Base-by-base conservation (phyloP, 1,140 invertebrate species). In the Drosophila auraria region DNA sequence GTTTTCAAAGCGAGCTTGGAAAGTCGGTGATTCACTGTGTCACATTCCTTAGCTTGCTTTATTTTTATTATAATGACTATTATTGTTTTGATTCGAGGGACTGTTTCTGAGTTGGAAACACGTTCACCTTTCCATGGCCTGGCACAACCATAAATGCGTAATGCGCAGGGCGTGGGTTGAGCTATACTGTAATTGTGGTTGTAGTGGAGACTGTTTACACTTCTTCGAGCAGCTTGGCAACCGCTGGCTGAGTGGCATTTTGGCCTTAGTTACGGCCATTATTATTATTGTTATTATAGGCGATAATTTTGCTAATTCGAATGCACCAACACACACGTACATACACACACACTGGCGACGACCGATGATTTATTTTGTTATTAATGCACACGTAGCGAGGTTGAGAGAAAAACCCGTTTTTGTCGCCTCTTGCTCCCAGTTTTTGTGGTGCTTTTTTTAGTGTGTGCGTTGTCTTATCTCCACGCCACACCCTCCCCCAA, bases 381-480 rank as follows among this genome's bases (percentile, higher is more conserved):
- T 72, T 66, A 56, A 69, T 83, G 80, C 83, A 87, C 83, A 87
- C 75, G 58, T 71, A 83, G 70, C 83, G 78, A 87, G 83, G 83
- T 83, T 77, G 72, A 77, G 53, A 54, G 59, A 51, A 62, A 82
- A 87, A 87, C 80, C 60, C 33, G 80, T 89, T 81, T 86, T 15
- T 17, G 30, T n/a, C 36, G 11, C 33, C 30, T 36, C 7, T 69
- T 58, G 56, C 51, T 38, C 53, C 56, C 63, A 58, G 40, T 47
- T 14, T 27, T 45, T 36, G 12, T 38, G 45, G 47, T 42, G 36
- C 44, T 69, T 62, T 33, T 63, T 49, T 25, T 47, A 30, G 27
- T 30, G 27, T 30, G 33, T 23, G 23, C 45, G 40, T 75, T 9
- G 36, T 40, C 20, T 64, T 66, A 51, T 78, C 74, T 78, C 50